phyloP scores from a whole-genome alignment of 2,888 invertebrate species.

The Notodonta ziczac region DNA sequence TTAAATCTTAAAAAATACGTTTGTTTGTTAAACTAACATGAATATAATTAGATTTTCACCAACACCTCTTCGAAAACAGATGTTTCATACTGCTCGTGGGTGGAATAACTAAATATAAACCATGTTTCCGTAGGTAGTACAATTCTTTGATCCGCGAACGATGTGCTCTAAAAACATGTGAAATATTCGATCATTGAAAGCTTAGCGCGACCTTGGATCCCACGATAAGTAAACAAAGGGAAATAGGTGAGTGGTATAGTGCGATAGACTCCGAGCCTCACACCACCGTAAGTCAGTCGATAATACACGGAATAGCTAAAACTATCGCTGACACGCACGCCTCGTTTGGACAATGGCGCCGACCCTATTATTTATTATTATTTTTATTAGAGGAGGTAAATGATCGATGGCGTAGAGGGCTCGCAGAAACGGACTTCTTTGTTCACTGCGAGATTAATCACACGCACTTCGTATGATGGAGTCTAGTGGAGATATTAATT shows the following conservation, averaged over 20 bases:
- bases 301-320: conserved; percentile 52
- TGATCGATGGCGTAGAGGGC: conserved; percentile 77
- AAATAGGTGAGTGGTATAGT: conserved; percentile 36
- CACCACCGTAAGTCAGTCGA: conserved; percentile 45
- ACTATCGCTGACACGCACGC: conserved; percentile 74
- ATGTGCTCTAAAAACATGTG: conserved; percentile 29
- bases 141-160: conserved; percentile 5
- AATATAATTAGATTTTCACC: not conserved
- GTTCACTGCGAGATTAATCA: conserved; percentile 79
- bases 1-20: conserved; percentile 21
- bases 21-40: conserved; percentile 9
- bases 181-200: conserved; percentile 26
- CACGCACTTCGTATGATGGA: conserved; percentile 69
- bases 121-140: conserved; percentile 3
- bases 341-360: conserved; percentile 73
- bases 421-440: conserved; percentile 75
- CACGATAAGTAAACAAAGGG: conserved; percentile 40
- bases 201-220: conserved; percentile 41
- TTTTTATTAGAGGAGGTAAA: conserved; percentile 78
- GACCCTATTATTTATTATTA: conserved; percentile 79
- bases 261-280: conserved; percentile 18
- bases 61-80: conserved; percentile 2
- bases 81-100: conserved; percentile 1
- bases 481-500: conserved; percentile 73
- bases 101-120: conserved; percentile 4